Evolutionary conservation across 1,140 invertebrate genomes (phyloP).

Genomic region (Pogonomyrmex barbatus): DNA sequence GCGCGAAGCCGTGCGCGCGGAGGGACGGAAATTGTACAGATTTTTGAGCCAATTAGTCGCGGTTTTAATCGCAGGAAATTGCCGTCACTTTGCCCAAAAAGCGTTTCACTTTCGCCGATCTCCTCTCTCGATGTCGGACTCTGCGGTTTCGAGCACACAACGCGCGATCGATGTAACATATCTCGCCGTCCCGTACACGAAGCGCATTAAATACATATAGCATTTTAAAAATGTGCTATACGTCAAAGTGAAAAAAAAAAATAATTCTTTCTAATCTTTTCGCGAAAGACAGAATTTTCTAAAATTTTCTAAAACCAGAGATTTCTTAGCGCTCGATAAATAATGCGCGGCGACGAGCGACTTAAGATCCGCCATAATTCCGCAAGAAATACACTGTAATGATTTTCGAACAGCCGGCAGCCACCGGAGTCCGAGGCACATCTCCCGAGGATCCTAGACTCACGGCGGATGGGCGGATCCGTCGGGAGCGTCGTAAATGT

Average conservation of each 20-base stretch:
- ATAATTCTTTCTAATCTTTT: neutral
- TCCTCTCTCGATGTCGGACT: slow-evolving; percentile 1
- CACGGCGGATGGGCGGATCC: neutral
- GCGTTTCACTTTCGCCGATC: slow-evolving; percentile 45
- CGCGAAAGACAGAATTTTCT: neutral
- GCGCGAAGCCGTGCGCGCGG: slow-evolving; percentile 17
- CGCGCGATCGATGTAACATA: slow-evolving; percentile 15
- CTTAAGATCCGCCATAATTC: neutral
- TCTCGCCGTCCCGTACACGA: slow-evolving; percentile 3
- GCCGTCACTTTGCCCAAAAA: slow-evolving; percentile 72
- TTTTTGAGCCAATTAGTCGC: slow-evolving; percentile 81
- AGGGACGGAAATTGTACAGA: slow-evolving; percentile 77
- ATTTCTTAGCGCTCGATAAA: neutral
- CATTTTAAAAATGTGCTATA: neutral
- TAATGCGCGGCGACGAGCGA: neutral
- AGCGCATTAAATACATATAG: slow-evolving; percentile 31
- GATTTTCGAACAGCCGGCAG: neutral
- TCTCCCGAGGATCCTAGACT: slow-evolving; percentile 19
- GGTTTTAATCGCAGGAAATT: slow-evolving; percentile 81
- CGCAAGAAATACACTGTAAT: neutral
- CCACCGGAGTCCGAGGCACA: neutral
- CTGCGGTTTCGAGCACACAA: slow-evolving; percentile 9
- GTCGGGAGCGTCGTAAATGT: slow-evolving; percentile 22
- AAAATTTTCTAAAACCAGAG: neutral
- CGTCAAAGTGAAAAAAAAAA: neutral